phyloP scores from a whole-genome alignment of 2,797 vertebrate species.

The Fratercula arctica region DNA sequence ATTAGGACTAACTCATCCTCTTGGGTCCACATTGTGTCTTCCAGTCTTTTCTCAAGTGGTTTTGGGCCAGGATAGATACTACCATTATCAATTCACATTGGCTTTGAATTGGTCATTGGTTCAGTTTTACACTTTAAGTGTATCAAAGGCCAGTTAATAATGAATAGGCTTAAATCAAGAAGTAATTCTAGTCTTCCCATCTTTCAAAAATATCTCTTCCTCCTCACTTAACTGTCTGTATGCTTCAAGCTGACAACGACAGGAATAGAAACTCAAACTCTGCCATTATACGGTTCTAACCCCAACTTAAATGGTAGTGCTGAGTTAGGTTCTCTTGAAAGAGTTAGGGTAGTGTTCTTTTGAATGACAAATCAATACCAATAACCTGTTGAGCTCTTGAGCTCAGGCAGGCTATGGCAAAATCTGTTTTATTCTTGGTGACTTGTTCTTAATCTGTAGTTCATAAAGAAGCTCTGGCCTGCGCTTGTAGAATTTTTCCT shows the following conservation, averaged over 20 bases:
- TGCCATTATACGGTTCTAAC: neutral
- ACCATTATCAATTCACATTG: neutral
- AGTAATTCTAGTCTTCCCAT: neutral
- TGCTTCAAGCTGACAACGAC: neutral
- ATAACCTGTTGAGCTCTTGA: slow-evolving; percentile 33
- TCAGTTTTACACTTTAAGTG: neutral
- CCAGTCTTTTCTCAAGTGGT: neutral
- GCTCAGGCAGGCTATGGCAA: neutral
- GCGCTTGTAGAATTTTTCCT: neutral
- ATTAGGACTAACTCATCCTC: neutral
- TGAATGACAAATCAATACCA: slow-evolving; percentile 50
- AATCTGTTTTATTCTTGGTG: neutral
- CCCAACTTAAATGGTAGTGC: neutral
- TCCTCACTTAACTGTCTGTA: neutral
- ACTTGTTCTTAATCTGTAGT: neutral
- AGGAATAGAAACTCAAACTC: neutral
- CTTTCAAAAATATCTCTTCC: neutral
- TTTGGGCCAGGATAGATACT: neutral
- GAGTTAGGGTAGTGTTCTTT: neutral
- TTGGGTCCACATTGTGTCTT: neutral
- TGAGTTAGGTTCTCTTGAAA: slow-evolving; percentile 1
- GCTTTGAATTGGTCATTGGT: neutral
- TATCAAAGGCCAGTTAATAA: neutral
- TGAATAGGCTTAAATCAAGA: neutral
- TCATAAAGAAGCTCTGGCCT: neutral